Conservation (phyloP, 2,113 vertebrate genomes). For the Colistium nudipinnis region DNA sequence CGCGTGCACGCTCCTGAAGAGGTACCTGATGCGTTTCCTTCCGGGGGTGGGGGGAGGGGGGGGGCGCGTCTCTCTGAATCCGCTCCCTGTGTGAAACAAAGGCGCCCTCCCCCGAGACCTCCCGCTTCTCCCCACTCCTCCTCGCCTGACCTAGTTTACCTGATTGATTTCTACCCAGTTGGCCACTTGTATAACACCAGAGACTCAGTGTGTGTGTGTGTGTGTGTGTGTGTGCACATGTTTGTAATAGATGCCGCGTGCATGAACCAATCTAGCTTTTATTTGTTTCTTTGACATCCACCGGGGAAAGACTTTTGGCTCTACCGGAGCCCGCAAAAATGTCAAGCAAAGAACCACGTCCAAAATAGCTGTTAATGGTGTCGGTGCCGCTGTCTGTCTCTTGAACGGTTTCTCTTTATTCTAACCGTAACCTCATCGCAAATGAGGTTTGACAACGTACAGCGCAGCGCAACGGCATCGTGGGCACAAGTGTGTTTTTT, state of each 20-base stretch:
- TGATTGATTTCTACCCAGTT: slow-evolving; percentile 73
- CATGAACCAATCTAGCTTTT: slow-evolving; percentile 5
- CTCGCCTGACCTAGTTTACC: slow-evolving; percentile 73
- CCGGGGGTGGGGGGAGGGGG: slow-evolving; percentile 39
- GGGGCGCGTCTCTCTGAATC: slow-evolving; percentile 59
- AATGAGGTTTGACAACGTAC: slow-evolving; percentile 33
- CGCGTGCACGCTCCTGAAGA: slow-evolving; percentile 22
- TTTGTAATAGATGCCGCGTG: slow-evolving; percentile 8
- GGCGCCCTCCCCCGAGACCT: slow-evolving; percentile 68
- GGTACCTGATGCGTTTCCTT: slow-evolving; percentile 30
- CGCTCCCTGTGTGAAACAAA: slow-evolving; percentile 68
- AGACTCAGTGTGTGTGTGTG: slow-evolving; percentile 23
- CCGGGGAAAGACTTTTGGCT: background rate
- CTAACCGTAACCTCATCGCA: slow-evolving; percentile 26
- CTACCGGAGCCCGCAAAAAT: background rate
- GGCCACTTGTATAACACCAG: slow-evolving; percentile 67
- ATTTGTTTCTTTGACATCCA: slow-evolving; percentile 8
- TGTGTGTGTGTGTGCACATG: slow-evolving; percentile 5
- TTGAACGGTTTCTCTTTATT: background rate
- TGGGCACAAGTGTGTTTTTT: slow-evolving; percentile 48
- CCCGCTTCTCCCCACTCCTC: slow-evolving; percentile 50
- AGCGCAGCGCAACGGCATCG: slow-evolving; percentile 29
- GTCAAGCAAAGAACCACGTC: background rate
- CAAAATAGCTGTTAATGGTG: background rate
- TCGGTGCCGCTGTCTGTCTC: background rate